These are phyloP conservation scores for Pectinophora gossypiella DNA, from an alignment of 1,140 invertebrate genomes.

Conservation along the genomic window DNA sequence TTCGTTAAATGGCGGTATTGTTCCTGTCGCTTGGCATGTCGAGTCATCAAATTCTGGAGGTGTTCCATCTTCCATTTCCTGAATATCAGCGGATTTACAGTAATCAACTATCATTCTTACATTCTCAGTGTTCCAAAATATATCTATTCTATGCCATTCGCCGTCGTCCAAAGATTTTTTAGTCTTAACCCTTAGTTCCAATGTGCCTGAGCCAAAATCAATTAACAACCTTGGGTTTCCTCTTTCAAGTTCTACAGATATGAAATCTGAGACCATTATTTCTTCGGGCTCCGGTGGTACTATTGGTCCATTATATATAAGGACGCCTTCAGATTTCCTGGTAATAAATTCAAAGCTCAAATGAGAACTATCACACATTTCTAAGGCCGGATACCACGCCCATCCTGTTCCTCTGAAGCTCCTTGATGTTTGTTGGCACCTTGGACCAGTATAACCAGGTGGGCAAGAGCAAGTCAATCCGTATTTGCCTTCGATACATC, in stretches of 20 bases:
- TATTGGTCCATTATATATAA: constrained; percentile 97
- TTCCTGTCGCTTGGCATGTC: constrained; percentile 90
- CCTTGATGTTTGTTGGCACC: constrained; percentile 96
- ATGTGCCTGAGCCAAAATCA: constrained; percentile 95
- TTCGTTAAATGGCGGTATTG: constrained; percentile 95
- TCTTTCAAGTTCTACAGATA: constrained; percentile 93
- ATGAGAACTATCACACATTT: constrained; percentile 97
- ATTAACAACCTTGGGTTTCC: constrained; percentile 93
- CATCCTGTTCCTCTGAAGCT: constrained; percentile 95
- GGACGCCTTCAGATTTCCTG: constrained; percentile 90
- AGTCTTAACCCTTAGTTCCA: constrained; percentile 92
- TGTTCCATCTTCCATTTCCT: constrained; percentile 91
- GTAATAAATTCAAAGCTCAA: constrained; percentile 97
- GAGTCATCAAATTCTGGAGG: constrained; percentile 90
- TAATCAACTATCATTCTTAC: constrained; percentile 94
- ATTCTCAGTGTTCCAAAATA: constrained; percentile 96
- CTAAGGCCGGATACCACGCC: constrained; percentile 96
- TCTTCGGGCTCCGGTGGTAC: constrained; percentile 93
- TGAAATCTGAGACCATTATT: constrained; percentile 93
- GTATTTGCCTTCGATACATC: constrained; percentile 92
- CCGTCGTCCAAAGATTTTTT: constrained; percentile 92
- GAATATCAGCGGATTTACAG: constrained; percentile 90
- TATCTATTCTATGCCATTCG: constrained; percentile 96
- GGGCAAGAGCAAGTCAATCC: constrained; percentile 93
- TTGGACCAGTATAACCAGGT: constrained; percentile 92